Evolutionary conservation across 2,888 invertebrate genomes (phyloP), one percentile per base, ranked within the genome.

Genomic region (Zygothrica quintamaculata): DNA sequence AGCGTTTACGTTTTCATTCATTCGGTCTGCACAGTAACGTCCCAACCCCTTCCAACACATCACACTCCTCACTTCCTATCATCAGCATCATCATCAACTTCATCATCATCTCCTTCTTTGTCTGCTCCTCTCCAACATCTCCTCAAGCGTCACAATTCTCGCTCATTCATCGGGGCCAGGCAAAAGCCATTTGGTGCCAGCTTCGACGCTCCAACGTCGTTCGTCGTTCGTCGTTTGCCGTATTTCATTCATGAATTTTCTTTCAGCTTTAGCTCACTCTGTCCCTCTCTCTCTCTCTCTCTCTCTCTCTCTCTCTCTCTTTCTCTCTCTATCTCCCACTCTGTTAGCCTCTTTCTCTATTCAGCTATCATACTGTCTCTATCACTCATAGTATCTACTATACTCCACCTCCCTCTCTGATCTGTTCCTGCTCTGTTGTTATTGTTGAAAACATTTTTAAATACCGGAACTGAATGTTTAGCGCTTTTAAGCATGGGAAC

Each of bases 381-480:
- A 13, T 26, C 55, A 11, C 34, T 13, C 56, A n/a, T n/a, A n/a
- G n/a, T n/a, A n/a, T n/a, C n/a, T n/a, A n/a, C n/a, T n/a, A n/a
- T n/a, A n/a, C n/a, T n/a, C n/a, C n/a, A n/a, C n/a, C n/a, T n/a
- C n/a, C n/a, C n/a, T n/a, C 26, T 3, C 29, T n/a, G 29, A 9
- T n/a, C 1, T 5, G 29, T 29, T 29, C 29, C 29, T 56, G 51
- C 39, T 31, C 40, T 68, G 64, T 57, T 76, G 73, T 71, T 84
- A 78, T 84, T 82, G 84, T 81, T 76, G 82, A 77, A 84, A 87
- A 84, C 81, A 88, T 81, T 80, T 84, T 88, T 88, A 88, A 88
- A 87, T 87, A 88, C 88, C 88, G 88, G 88, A 88, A 88, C 88
- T 88, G 84, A 76, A 84, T 88, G 87, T 88, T 88, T 87, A 88